These are phyloP conservation scores for Vombatus ursinus DNA, from an alignment of 2,113 vertebrate species.

Conservation along the genomic window DNA sequence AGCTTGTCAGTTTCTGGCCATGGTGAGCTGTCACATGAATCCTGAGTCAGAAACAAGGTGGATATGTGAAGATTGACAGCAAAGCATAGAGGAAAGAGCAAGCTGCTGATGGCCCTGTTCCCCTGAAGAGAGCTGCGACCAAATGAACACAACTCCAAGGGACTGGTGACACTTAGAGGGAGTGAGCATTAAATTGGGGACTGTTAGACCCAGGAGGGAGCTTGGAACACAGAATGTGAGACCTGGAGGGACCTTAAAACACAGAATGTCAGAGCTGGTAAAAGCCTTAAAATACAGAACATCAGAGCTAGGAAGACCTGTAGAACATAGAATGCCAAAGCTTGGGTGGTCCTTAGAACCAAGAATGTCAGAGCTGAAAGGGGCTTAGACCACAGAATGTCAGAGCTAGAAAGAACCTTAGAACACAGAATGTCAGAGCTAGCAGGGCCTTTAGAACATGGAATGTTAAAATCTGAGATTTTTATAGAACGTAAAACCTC, in stretches of 20 bases:
- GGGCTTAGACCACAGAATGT: not conserved
- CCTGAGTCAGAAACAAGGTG: conserved; percentile 66
- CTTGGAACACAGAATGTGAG: not conserved
- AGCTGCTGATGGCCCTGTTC: not conserved
- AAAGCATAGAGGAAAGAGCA: not conserved
- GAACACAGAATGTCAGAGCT: not conserved
- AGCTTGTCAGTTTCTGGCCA: conserved; percentile 54
- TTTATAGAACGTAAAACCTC: not conserved
- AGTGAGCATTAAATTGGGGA: not conserved
- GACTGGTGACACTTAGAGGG: not conserved
- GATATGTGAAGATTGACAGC: not conserved
- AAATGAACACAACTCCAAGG: not conserved
- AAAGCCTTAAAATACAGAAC: not conserved
- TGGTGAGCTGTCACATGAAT: conserved; percentile 49
- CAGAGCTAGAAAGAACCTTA: not conserved
- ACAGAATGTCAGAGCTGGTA: not conserved
- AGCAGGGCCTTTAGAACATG: not conserved
- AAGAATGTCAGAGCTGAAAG: not conserved
- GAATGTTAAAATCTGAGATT: not conserved
- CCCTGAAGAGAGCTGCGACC: not conserved
- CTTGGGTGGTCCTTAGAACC: not conserved
- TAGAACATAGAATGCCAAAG: not conserved
- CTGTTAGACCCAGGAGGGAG: not conserved
- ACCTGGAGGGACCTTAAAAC: no score
- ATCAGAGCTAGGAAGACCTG: not conserved